Evolutionary conservation across 1,140 invertebrate species (phyloP), one percentile per base, ranked within the genome.

Genomic region (Tetraneura akinire): DNA sequence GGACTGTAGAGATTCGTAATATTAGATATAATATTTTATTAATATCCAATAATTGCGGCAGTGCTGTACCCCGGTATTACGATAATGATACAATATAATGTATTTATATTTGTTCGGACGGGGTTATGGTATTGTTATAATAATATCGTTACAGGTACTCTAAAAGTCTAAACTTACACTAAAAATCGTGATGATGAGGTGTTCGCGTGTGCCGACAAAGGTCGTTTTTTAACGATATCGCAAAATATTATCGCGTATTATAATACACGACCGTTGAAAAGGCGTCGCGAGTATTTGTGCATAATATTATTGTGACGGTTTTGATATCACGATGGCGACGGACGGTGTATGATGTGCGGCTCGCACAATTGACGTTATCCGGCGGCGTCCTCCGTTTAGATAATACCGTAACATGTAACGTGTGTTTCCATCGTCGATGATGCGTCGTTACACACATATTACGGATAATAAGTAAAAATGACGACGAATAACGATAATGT

Each of bases 351-450:
- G n/a, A n/a, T n/a, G n/a, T n/a, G n/a, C n/a, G 29, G 23, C 3
- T 3, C 14, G 13, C 18, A 26, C 45, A 71, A 71, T 71, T 71
- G 68, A 71, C 68, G 68, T 71, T 71, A 49, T 71, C 68, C 68
- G 68, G 68, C 47, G 47, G 45, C 42, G 26, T 26, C 23, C 23
- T 26, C 23, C 23, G 45, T 49, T 51, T 16, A 11, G 29, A 51
- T 37, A 51, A 47, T 70, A 70, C 26, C 26, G 23, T n/a, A n/a
- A n/a, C n/a, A n/a, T n/a, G n/a, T n/a, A n/a, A n/a, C n/a, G n/a
- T n/a, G n/a, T n/a, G n/a, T n/a, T n/a, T n/a, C n/a, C 45, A 47
- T 47, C 66, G 66, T 18, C 66, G 66, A 68, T 29, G 66, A n/a
- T n/a, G n/a, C n/a, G n/a, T n/a, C 66, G 45, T 49, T 49, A 26